phyloP scores from a whole-genome alignment of 2,797 vertebrate genomes.

The Pseudomugil gertrudae region DNA sequence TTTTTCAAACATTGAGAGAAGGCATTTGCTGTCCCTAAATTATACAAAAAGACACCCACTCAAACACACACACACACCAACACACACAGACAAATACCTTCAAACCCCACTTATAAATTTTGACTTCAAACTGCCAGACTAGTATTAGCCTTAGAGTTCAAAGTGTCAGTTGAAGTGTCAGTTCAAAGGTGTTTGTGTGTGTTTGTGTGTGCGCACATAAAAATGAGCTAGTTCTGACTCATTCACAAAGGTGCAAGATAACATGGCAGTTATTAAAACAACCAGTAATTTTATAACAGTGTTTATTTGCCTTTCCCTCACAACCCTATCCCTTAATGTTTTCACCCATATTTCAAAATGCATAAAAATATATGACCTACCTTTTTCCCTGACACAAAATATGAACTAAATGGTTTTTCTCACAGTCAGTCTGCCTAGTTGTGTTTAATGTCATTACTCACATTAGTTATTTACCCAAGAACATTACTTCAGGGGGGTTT shows the following conservation, averaged over 20 bases:
- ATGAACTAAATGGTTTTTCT: slow-evolving; percentile 48
- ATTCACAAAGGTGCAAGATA: slow-evolving; percentile 39
- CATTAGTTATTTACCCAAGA: slow-evolving; percentile 58
- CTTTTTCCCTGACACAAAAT: slow-evolving; percentile 38
- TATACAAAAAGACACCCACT: slow-evolving; percentile 4
- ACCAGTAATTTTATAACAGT: slow-evolving; percentile 26
- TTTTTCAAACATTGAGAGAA: slow-evolving; percentile 56
- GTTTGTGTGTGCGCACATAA: slow-evolving; percentile 22
- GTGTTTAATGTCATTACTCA: slow-evolving; percentile 51
- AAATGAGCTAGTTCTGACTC: slow-evolving; percentile 18
- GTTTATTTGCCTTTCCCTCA: slow-evolving; percentile 53
- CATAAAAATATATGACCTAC: slow-evolving; percentile 38
- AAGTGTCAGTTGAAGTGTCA: too few relatives aligned
- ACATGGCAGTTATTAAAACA: slow-evolving; percentile 28
- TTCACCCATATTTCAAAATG: slow-evolving; percentile 57
- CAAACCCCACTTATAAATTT: slow-evolving; percentile 38
- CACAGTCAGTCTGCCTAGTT: slow-evolving; percentile 55
- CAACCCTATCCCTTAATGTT: slow-evolving; percentile 36
- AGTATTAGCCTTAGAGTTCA: slow-evolving; percentile 69
- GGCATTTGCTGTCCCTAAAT: slow-evolving; percentile 37
- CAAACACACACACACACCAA: slow-evolving; percentile 16
- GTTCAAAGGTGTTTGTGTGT: slow-evolving; percentile 69
- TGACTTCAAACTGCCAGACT: slow-evolving; percentile 67
- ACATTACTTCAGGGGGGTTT: slow-evolving; percentile 43
- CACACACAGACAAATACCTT: slow-evolving; percentile 27